phyloP scores from a whole-genome alignment of 1,140 invertebrate species.

The Riptortus pedestris region DNA sequence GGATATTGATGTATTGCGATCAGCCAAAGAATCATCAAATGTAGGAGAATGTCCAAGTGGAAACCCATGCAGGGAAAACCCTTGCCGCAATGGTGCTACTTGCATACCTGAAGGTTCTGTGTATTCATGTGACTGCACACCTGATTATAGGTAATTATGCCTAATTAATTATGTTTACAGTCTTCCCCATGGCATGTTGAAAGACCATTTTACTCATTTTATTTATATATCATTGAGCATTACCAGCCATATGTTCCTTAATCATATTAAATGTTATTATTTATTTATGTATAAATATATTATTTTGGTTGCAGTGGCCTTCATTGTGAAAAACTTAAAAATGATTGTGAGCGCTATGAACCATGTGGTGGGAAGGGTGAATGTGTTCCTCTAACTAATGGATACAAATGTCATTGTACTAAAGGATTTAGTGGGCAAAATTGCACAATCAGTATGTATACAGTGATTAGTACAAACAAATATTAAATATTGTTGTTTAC shows the following conservation, averaged over 20 bases:
- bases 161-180: neutral
- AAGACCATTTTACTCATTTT: no score
- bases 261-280: neutral
- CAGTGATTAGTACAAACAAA: neutral
- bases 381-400: constrained; percentile 49
- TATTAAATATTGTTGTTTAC: neutral
- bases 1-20: constrained; percentile 51
- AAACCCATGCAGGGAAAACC: constrained; percentile 40
- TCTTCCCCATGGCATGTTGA: no score
- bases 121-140: constrained; percentile 43
- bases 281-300: neutral
- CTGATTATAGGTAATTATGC: constrained; percentile 34
- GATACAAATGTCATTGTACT: constrained; percentile 66
- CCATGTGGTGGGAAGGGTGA: constrained; percentile 75
- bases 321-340: constrained; percentile 55
- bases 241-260: neutral
- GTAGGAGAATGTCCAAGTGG: constrained; percentile 55
- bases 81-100: constrained; percentile 47
- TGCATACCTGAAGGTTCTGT: constrained; percentile 40
- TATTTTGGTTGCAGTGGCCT: constrained; percentile 39
- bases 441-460: constrained; percentile 62
- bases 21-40: constrained; percentile 58
- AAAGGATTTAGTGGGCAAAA: constrained; percentile 62
- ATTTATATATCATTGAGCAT: no score
- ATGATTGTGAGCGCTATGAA: constrained; percentile 47